phyloP scores from a whole-genome alignment of 2,797 vertebrate genomes.

The Adrianichthys oophorus region DNA sequence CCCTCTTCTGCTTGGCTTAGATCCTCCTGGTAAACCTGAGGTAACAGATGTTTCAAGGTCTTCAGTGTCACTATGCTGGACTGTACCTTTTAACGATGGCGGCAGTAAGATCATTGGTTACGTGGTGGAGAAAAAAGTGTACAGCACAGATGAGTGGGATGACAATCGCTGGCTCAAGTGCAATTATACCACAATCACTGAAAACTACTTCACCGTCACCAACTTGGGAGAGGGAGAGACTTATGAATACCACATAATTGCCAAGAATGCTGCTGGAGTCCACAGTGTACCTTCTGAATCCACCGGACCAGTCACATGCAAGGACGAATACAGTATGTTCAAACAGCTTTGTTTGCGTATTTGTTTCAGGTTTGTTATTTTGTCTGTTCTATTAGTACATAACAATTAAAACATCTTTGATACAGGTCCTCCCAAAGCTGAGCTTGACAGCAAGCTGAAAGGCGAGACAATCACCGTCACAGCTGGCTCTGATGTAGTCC shows the following conservation, averaged over 20 bases:
- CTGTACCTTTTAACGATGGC: slow-evolving; percentile 89
- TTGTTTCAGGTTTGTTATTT: neutral
- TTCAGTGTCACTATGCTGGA: slow-evolving; percentile 91
- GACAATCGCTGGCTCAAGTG: slow-evolving; percentile 97
- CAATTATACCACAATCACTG: slow-evolving; percentile 95
- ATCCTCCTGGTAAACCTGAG: slow-evolving; percentile 92
- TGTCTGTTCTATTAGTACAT: neutral
- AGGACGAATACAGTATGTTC: slow-evolving; percentile 94
- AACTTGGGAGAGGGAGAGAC: slow-evolving; percentile 89
- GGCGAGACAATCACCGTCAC: slow-evolving; percentile 87
- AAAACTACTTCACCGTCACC: slow-evolving; percentile 90
- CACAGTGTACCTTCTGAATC: slow-evolving; percentile 92
- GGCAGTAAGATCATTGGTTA: slow-evolving; percentile 95
- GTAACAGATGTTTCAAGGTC: slow-evolving; percentile 92
- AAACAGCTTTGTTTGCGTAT: neutral
- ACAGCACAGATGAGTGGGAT: slow-evolving; percentile 84
- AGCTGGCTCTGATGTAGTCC: slow-evolving; percentile 94
- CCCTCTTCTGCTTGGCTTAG: slow-evolving; percentile 54
- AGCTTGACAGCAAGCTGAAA: slow-evolving; percentile 89
- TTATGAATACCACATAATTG: slow-evolving; percentile 90
- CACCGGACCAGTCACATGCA: slow-evolving; percentile 92
- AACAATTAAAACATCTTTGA: neutral
- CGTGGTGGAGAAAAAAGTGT: slow-evolving; percentile 90
- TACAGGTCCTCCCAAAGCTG: slow-evolving; percentile 93
- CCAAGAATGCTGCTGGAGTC: slow-evolving; percentile 93